phyloP scores from a whole-genome alignment of 2,113 vertebrate species.

The Morphnarchus princeps region DNA sequence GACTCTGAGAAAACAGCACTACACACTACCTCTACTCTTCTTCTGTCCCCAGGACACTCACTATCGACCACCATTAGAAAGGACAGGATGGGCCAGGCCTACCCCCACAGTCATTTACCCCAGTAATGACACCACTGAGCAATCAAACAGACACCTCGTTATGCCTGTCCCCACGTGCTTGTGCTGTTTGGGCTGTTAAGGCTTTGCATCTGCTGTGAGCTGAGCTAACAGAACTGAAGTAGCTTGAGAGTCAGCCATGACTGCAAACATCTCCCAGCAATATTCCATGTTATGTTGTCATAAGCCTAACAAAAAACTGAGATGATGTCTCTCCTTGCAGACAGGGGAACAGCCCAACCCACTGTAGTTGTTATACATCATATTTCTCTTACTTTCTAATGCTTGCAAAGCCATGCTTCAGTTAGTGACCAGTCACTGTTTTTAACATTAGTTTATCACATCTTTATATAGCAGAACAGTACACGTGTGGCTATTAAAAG shows the following conservation, averaged over 20 bases:
- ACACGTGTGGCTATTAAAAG: not conserved
- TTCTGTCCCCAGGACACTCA: not conserved
- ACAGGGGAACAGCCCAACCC: not conserved
- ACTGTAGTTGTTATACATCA: not conserved
- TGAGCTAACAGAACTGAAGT: not conserved
- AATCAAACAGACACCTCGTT: not conserved
- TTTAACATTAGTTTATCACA: not conserved
- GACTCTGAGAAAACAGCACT: not conserved
- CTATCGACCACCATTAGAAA: not conserved
- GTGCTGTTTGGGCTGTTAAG: not conserved
- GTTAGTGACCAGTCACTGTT: not conserved
- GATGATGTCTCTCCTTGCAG: not conserved
- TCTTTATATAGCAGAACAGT: not conserved
- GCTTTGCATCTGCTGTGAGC: not conserved
- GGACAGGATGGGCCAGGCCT: not conserved
- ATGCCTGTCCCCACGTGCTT: rapidly evolving
- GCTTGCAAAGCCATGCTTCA: not conserved
- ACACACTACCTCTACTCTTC: not conserved
- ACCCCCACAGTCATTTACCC: not conserved
- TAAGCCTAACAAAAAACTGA: not conserved
- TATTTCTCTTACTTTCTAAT: not conserved
- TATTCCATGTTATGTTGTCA: rapidly evolving
- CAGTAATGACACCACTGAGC: not conserved
- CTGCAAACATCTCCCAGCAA: not conserved
- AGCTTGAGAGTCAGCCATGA: not conserved